A percentile compares a stretch with the other conserved stretches of the same genome.
Conservation (phyloP, 1,140 invertebrate species). For the Bilobella aurantiaca region DNA sequence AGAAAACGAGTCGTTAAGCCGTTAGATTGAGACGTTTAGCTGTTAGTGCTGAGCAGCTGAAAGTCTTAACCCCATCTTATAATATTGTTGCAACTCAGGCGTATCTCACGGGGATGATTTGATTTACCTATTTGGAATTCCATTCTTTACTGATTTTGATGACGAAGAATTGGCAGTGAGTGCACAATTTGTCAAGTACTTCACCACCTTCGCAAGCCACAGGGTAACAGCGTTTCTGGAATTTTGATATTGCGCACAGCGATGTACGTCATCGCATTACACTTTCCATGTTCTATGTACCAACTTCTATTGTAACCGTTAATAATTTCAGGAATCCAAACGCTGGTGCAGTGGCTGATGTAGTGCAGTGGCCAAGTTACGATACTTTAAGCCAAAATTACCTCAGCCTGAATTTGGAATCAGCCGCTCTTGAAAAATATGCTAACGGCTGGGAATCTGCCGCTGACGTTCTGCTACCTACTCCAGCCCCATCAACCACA, state of each 20-base stretch:
- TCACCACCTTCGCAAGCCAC: constrained; percentile 30
- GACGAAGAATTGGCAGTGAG: constrained; percentile 18
- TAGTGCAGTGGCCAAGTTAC: neutral
- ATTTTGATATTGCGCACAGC: too few species aligned
- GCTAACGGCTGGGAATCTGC: neutral
- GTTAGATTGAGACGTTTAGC: too few species aligned
- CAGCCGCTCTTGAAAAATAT: neutral
- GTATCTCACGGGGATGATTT: constrained; percentile 34
- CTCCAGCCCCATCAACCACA: neutral
- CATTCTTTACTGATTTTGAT: constrained; percentile 13
- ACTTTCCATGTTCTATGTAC: neutral
- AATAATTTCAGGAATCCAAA: neutral
- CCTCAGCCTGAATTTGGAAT: neutral
- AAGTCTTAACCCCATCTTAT: too few species aligned
- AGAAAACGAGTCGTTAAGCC: too few species aligned
- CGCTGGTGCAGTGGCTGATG: neutral
- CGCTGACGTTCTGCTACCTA: neutral
- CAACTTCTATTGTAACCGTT: too few species aligned
- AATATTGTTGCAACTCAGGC: too few species aligned
- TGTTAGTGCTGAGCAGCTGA: too few species aligned
- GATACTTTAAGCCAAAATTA: neutral
- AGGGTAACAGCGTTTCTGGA: constrained; percentile 21
- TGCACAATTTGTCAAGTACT: constrained; percentile 26
- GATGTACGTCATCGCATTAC: neutral
- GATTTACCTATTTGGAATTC: constrained; percentile 27